These are phyloP conservation scores for Tokudaia tokunoshimensis DNA, from an alignment of 2,797 vertebrate genomes.

Conservation along the genomic window DNA sequence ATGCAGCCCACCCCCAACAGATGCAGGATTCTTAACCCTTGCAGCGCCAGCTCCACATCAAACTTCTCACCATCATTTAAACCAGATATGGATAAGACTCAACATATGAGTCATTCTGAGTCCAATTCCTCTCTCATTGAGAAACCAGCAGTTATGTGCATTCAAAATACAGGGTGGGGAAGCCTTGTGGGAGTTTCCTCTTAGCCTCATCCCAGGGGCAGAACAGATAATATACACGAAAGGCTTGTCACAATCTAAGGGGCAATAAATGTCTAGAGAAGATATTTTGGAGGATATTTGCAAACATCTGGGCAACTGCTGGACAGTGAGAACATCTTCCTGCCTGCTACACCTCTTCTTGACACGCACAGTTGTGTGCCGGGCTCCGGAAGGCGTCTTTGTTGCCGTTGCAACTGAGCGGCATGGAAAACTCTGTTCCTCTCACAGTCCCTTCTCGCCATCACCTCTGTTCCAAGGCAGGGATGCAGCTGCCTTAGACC, in stretches of 20 bases:
- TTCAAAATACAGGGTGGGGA: background rate
- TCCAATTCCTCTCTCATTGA: background rate
- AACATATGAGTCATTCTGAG: background rate
- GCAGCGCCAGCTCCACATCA: background rate
- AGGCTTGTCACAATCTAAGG: background rate
- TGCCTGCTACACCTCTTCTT: background rate
- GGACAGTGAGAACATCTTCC: background rate
- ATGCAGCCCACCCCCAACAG: background rate
- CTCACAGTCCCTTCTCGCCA: rapidly evolving
- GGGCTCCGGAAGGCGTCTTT: background rate
- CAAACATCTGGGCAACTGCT: background rate
- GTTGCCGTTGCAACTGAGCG: background rate
- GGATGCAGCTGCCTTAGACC: background rate
- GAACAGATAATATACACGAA: background rate
- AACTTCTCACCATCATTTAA: background rate
- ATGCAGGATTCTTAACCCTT: background rate
- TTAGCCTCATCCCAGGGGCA: background rate
- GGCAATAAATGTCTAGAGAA: background rate
- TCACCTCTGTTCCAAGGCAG: background rate
- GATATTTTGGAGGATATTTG: background rate
- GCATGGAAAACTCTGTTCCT: background rate
- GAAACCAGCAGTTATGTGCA: background rate
- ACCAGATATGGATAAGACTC: background rate
- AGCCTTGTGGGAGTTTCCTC: background rate
- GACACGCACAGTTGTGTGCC: background rate